These are phyloP conservation scores for Gymnorhina tibicen DNA, from an alignment of 2,113 vertebrate genomes.

Conservation along the genomic window DNA sequence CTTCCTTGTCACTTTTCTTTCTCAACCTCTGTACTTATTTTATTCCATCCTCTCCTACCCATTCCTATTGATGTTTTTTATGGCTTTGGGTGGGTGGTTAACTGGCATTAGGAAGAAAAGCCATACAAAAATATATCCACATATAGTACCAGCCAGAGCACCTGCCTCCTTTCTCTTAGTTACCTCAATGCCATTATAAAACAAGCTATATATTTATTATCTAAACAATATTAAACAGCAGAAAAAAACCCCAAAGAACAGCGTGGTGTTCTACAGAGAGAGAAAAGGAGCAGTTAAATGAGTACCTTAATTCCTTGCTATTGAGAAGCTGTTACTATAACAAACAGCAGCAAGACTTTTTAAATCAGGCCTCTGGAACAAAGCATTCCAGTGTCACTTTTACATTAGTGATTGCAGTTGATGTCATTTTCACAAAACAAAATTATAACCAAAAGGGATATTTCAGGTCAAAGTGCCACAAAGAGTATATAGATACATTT, in stretches of 20 bases:
- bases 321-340: conserved; percentile 15
- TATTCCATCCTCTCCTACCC: background rate
- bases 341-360: conserved; percentile 28
- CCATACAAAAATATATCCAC: background rate
- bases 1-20: background rate
- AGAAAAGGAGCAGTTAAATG: conserved; percentile 51
- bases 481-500: conserved; percentile 89
- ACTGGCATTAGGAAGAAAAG: conserved; percentile 6
- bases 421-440: conserved; percentile 93
- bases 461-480: conserved; percentile 83
- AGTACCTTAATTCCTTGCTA: conserved; percentile 2
- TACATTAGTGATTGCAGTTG: conserved; percentile 79
- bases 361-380: conserved; percentile 57
- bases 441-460: conserved; percentile 92
- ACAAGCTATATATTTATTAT: background rate
- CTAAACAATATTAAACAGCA: background rate
- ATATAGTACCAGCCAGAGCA: background rate
- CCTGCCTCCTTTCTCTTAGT: background rate
- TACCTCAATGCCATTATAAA: background rate
- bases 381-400: conserved; percentile 75
- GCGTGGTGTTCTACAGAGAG: background rate
- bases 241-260: background rate
- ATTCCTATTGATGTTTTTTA: conserved; percentile 2
- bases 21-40: background rate
- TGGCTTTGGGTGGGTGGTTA: background rate